Conservation (phyloP, 2,113 vertebrate species). For the Microtus ochrogaster region DNA sequence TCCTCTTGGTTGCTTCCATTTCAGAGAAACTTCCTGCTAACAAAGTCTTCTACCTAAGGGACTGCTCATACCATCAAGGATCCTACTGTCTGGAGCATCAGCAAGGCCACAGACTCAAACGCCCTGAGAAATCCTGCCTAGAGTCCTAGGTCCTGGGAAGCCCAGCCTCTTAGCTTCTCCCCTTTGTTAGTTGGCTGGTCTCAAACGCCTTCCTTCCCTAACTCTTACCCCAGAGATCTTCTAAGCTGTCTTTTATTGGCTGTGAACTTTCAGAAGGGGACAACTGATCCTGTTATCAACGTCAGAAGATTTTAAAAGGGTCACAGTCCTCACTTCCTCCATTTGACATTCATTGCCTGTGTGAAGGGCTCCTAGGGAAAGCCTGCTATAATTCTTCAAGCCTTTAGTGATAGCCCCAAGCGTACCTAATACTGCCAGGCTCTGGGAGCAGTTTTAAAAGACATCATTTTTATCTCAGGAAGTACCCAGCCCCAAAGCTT, state of each 20-base stretch:
- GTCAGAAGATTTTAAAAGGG: neutral
- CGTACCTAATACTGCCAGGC: neutral
- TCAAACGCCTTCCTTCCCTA: neutral
- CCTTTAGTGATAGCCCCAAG: neutral
- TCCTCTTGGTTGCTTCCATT: neutral
- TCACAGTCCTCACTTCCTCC: neutral
- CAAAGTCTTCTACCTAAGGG: neutral
- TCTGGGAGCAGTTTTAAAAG: too few relatives aligned
- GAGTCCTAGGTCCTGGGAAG: neutral
- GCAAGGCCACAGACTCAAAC: neutral
- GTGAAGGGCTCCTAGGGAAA: neutral
- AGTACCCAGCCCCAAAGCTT: accelerated
- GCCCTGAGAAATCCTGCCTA: neutral
- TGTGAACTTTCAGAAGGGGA: neutral
- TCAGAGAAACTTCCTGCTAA: neutral
- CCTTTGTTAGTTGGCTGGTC: neutral
- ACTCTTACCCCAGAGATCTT: neutral
- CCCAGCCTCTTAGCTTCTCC: too few relatives aligned
- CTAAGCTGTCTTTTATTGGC: neutral
- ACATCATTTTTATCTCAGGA: neutral
- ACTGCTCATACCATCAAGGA: neutral
- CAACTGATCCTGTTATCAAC: neutral
- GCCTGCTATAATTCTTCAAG: neutral
- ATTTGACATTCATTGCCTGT: neutral
- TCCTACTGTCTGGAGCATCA: neutral